Conservation (phyloP, 2,888 invertebrate genomes). For the Leuctra nigra region DNA sequence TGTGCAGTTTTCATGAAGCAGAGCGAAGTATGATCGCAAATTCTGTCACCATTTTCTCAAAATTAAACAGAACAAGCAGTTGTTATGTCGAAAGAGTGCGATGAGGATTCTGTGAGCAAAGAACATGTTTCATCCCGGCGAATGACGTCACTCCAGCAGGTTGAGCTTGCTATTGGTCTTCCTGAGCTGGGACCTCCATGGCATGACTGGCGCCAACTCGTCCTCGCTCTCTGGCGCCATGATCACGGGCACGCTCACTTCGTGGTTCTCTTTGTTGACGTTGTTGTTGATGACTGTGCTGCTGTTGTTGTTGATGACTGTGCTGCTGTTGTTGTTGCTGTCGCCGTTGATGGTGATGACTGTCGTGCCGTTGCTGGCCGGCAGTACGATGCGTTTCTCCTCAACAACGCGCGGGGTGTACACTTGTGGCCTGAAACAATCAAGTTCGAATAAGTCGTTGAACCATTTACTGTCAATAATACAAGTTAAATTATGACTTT, state of each 20-base stretch:
- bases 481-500: no score
- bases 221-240: constrained; percentile 29
- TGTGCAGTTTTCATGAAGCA: no score
- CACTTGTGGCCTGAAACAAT: constrained; percentile 57
- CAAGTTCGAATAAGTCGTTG: no score
- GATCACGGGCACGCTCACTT: constrained; percentile 27
- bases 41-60: no score
- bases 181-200: constrained; percentile 82
- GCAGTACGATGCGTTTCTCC: constrained; percentile 39
- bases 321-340: constrained; percentile 39
- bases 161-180: constrained; percentile 88
- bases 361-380: constrained; percentile 16
- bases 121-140: background rate
- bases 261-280: constrained; percentile 40
- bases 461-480: background rate
- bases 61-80: no score
- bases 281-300: constrained; percentile 34
- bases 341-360: constrained; percentile 36
- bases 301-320: constrained; percentile 9
- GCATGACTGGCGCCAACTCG: constrained; percentile 56
- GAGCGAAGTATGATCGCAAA: no score
- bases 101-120: no score
- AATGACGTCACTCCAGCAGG: constrained; percentile 53
- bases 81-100: no score
- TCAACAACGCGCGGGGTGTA: constrained; percentile 61